Base-by-base conservation (phyloP, 2,888 invertebrate genomes). In the Athalia circularis region DNA sequence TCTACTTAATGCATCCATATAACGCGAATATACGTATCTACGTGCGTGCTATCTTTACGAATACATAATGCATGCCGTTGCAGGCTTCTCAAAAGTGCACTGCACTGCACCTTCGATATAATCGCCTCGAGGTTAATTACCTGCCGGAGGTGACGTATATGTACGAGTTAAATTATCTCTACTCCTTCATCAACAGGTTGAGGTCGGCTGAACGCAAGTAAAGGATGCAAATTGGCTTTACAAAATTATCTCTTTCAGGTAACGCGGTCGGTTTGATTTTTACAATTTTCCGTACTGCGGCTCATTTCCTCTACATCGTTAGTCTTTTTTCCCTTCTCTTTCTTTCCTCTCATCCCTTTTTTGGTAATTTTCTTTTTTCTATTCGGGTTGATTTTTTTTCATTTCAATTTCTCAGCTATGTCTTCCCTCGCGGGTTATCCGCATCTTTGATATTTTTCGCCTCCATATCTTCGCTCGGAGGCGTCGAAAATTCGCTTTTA, bases 111-210 rank as follows among this genome's bases (percentile, higher is more conserved):
- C 29, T 29, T 29, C 13, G 7, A 1, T 48, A 13, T 9, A 45
- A 64, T 48, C 48, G 65, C 65, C 65, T 65, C 48, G 7, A 11
- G 47, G 48, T 52, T 68, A 68, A 68, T 68, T 68, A 68, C 15
- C 47, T 13, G 52, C 52, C 3, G 11, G 6, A 68, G 54, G 52
- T 29, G 29, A 29, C 29, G 29, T 29, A 54, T 29, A 68, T 50
- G 52, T 29, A 29, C 47, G 7, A 13, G 47, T 65, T 65, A 9
- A 29, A 29, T 54, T 54, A 52, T n/a, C 15, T 54, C 52, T 54
- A 7, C 65, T 65, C 48, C 50, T 50, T 68, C 29, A 29, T 29
- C 68, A 72, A 72, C 72, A 72, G 72, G 72, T 72, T 72, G 72
- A 72, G 59, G n/a, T 15, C 29, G 54, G n/a, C 59, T 15, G 8